Conservation (phyloP, 2,888 invertebrate species). For the Melikaiella ostensackeni region DNA sequence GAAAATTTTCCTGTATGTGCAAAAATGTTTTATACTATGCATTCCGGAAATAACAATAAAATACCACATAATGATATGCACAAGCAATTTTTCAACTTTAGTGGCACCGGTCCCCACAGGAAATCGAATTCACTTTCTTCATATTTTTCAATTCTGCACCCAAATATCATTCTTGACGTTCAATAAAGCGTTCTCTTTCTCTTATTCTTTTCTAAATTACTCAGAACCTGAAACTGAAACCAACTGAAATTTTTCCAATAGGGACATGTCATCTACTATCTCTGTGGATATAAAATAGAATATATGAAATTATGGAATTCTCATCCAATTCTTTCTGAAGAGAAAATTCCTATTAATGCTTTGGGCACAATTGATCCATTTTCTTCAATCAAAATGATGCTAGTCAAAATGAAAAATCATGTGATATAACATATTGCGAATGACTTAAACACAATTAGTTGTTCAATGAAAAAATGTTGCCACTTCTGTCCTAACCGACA, state of each 20-base stretch:
- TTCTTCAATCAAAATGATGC: background rate
- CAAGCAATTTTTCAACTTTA: constrained; percentile 1
- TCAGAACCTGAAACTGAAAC: background rate
- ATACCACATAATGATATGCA: background rate
- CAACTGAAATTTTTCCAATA: background rate
- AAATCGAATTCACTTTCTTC: background rate
- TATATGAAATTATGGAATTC: background rate
- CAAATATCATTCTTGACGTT: background rate
- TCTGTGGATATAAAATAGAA: background rate
- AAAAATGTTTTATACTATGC: background rate
- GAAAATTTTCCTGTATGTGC: background rate
- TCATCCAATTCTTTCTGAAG: background rate
- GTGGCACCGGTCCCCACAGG: background rate
- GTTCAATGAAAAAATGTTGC: no score
- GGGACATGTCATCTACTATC: background rate
- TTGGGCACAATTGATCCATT: background rate
- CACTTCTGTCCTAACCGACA: no score
- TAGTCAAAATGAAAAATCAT: no score
- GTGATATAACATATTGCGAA: no score
- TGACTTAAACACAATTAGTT: no score
- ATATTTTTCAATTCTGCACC: background rate
- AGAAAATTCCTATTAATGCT: background rate
- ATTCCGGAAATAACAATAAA: background rate
- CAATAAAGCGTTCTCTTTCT: background rate
- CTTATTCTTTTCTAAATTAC: background rate